These are phyloP conservation scores for Paratilapia polleni DNA, from an alignment of 2,113 vertebrate species.

Conservation along the genomic window DNA sequence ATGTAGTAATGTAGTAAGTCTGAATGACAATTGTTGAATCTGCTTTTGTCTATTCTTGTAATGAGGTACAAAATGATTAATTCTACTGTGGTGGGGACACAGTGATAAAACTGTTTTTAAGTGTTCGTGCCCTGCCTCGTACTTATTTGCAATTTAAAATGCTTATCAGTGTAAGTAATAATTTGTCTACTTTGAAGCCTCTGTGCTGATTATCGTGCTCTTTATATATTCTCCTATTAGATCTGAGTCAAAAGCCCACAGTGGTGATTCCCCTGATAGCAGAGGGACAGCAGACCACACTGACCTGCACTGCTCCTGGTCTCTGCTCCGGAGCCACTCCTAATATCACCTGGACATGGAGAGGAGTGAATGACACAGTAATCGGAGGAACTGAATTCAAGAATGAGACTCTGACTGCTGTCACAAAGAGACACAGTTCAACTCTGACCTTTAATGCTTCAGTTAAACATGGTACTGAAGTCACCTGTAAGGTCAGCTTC, in stretches of 20 bases:
- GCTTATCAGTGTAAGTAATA: too few species aligned
- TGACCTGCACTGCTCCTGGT: conserved; percentile 60
- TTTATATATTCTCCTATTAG: neutral
- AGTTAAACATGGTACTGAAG: fast-evolving
- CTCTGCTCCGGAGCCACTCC: conserved; percentile 53
- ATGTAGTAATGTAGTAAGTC: too few species aligned
- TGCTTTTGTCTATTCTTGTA: too few species aligned
- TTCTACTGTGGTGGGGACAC: too few species aligned
- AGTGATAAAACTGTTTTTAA: too few species aligned
- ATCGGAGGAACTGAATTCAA: neutral
- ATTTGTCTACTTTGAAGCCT: too few species aligned
- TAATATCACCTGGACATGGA: conserved; percentile 49
- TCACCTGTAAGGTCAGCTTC: conserved; percentile 39
- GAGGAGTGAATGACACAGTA: neutral
- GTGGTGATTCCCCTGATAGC: conserved; percentile 30
- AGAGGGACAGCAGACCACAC: conserved; percentile 36
- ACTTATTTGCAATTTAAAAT: too few species aligned
- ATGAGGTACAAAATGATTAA: too few species aligned
- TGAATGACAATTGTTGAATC: too few species aligned
- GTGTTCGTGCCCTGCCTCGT: too few species aligned
- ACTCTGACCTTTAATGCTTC: conserved; percentile 2
- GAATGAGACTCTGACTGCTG: neutral
- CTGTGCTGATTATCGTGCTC: neutral
- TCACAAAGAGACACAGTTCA: neutral
- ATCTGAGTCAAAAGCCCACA: conserved; percentile 37